phyloP scores from a whole-genome alignment of 2,113 vertebrate genomes.

The Pseudolaguvia tuberculata region DNA sequence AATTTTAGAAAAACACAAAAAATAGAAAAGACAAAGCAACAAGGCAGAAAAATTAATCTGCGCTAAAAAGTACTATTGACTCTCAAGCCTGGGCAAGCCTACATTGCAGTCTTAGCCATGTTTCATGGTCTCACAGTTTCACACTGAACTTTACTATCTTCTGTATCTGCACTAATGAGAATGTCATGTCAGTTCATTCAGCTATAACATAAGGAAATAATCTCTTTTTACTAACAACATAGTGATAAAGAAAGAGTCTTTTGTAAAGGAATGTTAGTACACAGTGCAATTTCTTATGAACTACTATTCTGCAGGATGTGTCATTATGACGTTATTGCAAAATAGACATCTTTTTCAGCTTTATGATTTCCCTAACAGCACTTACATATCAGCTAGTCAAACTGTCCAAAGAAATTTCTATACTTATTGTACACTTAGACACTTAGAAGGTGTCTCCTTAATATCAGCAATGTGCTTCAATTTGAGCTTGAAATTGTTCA shows the following conservation, averaged over 20 bases:
- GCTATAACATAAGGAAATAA: not conserved
- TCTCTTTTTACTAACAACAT: not conserved
- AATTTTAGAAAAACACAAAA: too few relatives aligned
- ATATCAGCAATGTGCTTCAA: not conserved
- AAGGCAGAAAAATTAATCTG: not conserved
- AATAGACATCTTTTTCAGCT: not conserved
- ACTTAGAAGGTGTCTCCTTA: not conserved
- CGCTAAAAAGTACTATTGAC: not conserved
- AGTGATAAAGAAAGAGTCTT: not conserved
- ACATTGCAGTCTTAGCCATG: not conserved
- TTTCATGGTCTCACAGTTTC: not conserved
- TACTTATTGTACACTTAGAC: not conserved
- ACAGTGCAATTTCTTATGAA: not conserved
- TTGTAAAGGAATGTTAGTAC: not conserved
- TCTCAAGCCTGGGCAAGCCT: not conserved
- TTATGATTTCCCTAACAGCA: not conserved
- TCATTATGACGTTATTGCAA: not conserved
- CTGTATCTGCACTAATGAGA: not conserved
- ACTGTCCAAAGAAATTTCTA: not conserved
- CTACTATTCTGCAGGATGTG: not conserved
- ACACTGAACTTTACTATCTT: not conserved
- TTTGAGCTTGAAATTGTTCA: not conserved
- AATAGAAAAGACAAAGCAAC: too few relatives aligned
- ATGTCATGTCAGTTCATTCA: not conserved
- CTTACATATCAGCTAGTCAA: not conserved